A percentile compares a stretch with the other conserved stretches of the same genome.
Conservation (phyloP, 2,113 vertebrate genomes). For the Vulpes lagopus region DNA sequence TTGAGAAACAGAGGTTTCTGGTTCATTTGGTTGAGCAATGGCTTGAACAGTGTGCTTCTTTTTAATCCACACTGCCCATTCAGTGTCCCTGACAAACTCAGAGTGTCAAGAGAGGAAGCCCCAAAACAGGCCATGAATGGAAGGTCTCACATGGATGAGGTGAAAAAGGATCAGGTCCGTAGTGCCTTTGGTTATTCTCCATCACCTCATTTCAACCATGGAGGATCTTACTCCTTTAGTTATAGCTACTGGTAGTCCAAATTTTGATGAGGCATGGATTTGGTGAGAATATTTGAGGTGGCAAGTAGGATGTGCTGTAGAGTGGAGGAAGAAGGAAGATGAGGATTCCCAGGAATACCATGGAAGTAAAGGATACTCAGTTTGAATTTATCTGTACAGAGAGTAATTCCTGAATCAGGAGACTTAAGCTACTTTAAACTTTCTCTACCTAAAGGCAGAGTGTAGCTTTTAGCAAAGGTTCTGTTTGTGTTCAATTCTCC, state of each 20-base stretch:
- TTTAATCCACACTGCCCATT: not conserved
- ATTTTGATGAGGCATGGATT: not conserved
- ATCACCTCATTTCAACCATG: not conserved
- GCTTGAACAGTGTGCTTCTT: not conserved
- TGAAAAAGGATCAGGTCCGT: not conserved
- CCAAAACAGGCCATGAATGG: not conserved
- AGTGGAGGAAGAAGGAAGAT: not conserved
- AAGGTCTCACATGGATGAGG: not conserved
- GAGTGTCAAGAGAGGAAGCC: not conserved
- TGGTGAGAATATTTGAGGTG: not conserved
- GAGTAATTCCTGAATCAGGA: not conserved
- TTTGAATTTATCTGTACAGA: conserved; percentile 10
- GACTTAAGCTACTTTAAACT: conserved; percentile 59
- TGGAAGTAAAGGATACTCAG: not conserved
- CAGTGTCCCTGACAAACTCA: not conserved
- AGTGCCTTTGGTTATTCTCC: not conserved
- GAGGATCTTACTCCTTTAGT: not conserved
- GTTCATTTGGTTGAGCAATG: not conserved
- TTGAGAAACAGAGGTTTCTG: not conserved
- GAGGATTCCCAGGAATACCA: not conserved
- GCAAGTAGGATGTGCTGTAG: not conserved
- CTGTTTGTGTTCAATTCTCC: conserved; percentile 6
- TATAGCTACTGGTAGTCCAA: not conserved
- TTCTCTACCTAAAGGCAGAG: conserved; percentile 73
- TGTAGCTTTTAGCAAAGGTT: conserved; percentile 50